A percentile compares a stretch with the other conserved stretches of the same genome.
These are phyloP conservation scores for Cygnus buccinator DNA, from an alignment of 2,113 vertebrate genomes.

Conservation along the genomic window DNA sequence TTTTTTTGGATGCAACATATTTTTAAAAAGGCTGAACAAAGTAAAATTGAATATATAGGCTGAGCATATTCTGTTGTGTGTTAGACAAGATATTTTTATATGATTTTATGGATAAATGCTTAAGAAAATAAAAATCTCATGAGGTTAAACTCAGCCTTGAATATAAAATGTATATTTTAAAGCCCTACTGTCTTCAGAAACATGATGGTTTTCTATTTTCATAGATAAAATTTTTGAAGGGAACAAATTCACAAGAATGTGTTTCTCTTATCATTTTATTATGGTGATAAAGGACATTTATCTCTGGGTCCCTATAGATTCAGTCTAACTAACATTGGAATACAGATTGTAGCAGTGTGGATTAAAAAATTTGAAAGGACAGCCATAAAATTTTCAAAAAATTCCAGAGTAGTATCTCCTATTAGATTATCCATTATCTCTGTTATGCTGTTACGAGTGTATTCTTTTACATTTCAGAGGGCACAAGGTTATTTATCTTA, in stretches of 20 bases:
- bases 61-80: not conserved
- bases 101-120: not conserved
- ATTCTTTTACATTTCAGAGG: not conserved
- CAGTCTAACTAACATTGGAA: not conserved
- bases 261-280: conserved; percentile 2
- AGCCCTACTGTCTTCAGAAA: not conserved
- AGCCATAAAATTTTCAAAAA: not conserved
- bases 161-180: not conserved
- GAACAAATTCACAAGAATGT: not conserved
- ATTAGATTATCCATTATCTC: not conserved
- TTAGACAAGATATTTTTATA: not conserved
- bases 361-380: not conserved
- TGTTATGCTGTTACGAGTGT: not conserved
- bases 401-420: not conserved
- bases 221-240: not conserved
- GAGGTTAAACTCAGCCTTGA: not conserved
- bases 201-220: not conserved
- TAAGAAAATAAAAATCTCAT: not conserved
- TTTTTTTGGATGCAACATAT: not conserved
- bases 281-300: not conserved
- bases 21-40: not conserved
- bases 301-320: not conserved
- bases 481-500: not conserved
- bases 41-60: not conserved
- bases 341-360: not conserved